These are phyloP conservation scores for Thermophis baileyi DNA, from an alignment of 2,113 vertebrate species.

Conservation along the genomic window DNA sequence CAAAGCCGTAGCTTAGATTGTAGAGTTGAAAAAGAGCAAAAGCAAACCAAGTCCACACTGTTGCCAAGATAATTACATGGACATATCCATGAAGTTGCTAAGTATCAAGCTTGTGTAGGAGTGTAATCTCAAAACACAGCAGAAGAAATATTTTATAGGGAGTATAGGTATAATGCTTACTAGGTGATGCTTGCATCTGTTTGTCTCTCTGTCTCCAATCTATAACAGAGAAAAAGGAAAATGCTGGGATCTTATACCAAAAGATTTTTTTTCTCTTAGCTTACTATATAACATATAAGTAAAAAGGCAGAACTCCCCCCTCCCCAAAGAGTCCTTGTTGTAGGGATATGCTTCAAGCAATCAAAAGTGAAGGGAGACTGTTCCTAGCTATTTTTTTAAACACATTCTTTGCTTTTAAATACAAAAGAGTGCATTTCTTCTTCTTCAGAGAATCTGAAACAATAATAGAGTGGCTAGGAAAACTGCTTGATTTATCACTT, in stretches of 20 bases:
- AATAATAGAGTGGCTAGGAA: constrained; percentile 6
- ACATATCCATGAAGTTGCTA: neutral
- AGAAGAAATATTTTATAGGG: neutral
- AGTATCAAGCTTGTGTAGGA: neutral
- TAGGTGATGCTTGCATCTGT: neutral
- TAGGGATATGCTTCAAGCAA: neutral
- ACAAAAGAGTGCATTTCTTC: constrained; percentile 10
- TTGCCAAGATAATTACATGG: neutral
- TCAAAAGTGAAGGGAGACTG: constrained; percentile 17
- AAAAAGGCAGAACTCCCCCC: neutral
- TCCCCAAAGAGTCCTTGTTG: neutral
- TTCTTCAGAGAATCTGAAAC: constrained; percentile 18
- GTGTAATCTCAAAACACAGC: neutral
- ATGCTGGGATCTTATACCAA: neutral
- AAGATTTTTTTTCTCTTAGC: neutral
- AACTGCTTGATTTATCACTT: constrained; percentile 23
- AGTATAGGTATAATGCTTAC: neutral
- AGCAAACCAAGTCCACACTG: neutral
- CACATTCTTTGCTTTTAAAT: neutral
- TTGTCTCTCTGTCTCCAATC: neutral
- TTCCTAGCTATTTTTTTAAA: neutral
- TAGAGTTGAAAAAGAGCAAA: neutral
- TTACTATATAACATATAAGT: neutral
- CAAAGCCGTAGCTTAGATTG: neutral
- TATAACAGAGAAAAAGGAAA: neutral